phyloP scores from a whole-genome alignment of 2,113 vertebrate species.

The Lasiurus borealis region DNA sequence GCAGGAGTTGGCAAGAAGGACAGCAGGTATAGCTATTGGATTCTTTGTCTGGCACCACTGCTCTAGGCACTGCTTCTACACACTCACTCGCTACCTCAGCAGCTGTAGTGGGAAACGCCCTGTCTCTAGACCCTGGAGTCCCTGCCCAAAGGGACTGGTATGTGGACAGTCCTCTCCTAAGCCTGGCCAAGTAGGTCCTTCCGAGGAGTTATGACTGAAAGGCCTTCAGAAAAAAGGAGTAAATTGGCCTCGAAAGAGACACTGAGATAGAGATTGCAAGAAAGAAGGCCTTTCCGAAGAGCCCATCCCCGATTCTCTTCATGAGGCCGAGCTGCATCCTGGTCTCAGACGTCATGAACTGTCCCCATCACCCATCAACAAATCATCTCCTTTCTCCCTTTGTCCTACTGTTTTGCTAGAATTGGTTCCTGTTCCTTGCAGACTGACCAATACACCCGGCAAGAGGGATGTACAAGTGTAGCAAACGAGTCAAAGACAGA shows the following conservation, averaged over 20 bases:
- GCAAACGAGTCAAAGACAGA: not conserved
- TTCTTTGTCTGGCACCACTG: not conserved
- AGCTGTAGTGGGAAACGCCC: not conserved
- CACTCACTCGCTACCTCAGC: fast-evolving
- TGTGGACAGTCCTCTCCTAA: not conserved
- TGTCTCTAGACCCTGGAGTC: not conserved
- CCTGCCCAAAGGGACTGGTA: not conserved
- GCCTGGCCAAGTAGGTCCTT: not conserved
- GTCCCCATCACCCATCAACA: fast-evolving
- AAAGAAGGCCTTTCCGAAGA: not conserved
- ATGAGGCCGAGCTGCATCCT: too few relatives aligned
- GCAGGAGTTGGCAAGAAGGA: not conserved
- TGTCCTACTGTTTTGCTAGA: not conserved
- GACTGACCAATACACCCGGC: not conserved
- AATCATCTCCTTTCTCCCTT: not conserved
- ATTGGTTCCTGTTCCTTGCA: not conserved
- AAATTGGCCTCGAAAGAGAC: not conserved
- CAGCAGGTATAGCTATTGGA: not conserved
- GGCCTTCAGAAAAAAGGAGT: not conserved
- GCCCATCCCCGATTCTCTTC: fast-evolving
- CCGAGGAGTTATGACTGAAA: not conserved
- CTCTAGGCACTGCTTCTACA: not conserved
- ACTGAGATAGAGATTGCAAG: not conserved
- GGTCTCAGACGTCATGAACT: not conserved
- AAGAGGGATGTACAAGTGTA: not conserved